Conservation (phyloP, 2,113 vertebrate species). For the Neogale vison region DNA sequence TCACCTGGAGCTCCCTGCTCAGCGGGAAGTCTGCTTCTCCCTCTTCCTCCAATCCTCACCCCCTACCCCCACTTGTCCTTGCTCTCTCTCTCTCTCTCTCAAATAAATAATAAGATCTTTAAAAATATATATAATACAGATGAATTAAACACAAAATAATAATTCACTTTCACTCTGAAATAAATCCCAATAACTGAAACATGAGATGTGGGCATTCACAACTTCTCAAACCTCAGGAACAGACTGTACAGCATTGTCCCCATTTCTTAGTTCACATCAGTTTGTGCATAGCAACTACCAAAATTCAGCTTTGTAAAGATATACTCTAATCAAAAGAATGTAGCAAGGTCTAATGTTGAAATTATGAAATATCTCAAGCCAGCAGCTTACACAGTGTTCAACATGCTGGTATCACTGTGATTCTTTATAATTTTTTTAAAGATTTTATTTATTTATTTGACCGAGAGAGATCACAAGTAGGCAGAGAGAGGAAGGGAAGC, state of each 20-base stretch:
- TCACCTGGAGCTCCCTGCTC: not conserved
- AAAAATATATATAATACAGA: not conserved
- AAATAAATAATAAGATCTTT: too few species aligned
- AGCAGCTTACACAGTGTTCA: not conserved
- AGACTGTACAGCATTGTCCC: not conserved
- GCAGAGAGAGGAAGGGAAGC: too few species aligned
- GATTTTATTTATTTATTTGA: too few species aligned
- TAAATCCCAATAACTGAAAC: not conserved
- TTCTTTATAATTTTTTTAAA: not conserved
- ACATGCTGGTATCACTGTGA: not conserved
- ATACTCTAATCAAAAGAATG: not conserved
- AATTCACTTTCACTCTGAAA: not conserved
- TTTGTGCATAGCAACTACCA: not conserved
- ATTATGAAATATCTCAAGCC: not conserved
- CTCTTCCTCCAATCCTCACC: too few species aligned
- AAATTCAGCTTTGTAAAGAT: not conserved
- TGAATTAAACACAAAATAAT: not conserved
- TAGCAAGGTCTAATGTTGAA: not conserved
- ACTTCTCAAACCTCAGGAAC: not conserved
- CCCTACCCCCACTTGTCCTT: not conserved
- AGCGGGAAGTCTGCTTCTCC: too few species aligned
- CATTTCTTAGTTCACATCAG: too few species aligned
- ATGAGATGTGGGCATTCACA: not conserved
- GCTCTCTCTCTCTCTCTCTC: not conserved
- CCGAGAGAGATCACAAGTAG: too few species aligned